Conservation (phyloP, 2,797 vertebrate genomes). For the Pempheris klunzingeri region DNA sequence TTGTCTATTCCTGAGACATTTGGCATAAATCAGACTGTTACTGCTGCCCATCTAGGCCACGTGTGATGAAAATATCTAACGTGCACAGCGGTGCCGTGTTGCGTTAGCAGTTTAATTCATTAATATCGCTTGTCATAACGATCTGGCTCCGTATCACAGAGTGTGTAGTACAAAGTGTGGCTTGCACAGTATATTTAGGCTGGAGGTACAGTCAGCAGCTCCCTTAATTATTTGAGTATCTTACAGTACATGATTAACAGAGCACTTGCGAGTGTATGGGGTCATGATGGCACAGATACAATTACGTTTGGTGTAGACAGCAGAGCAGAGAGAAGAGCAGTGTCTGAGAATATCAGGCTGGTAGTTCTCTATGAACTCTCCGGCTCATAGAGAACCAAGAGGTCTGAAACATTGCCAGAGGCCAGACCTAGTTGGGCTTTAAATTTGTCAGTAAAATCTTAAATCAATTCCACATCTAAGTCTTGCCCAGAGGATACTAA, state of each 20-base stretch:
- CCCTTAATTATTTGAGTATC: conserved; percentile 48
- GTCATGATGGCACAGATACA: conserved; percentile 57
- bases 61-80: conserved; percentile 13
- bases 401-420: conserved; percentile 69
- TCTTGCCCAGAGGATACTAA: conserved; percentile 59
- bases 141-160: conserved; percentile 17
- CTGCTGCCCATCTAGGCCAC: background rate
- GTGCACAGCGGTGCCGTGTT: conserved; percentile 1
- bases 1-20: background rate
- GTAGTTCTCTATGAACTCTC: conserved; percentile 50
- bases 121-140: conserved; percentile 1
- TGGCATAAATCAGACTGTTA: background rate
- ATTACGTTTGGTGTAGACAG: conserved; percentile 54
- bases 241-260: conserved; percentile 44
- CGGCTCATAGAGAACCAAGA: conserved; percentile 51
- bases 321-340: conserved; percentile 36
- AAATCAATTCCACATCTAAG: conserved; percentile 67
- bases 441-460: conserved; percentile 70
- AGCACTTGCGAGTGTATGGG: conserved; percentile 24
- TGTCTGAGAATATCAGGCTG: conserved; percentile 40
- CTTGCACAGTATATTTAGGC: conserved; percentile 31
- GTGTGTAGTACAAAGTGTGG: conserved; percentile 16
- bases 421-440: conserved; percentile 64
- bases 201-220: conserved; percentile 26
- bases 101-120: conserved; percentile 26